Percentiles rank a stretch among this genome's conserved stretches.
phyloP scores from a whole-genome alignment of 2,113 vertebrate species.

The Colistium nudipinnis region DNA sequence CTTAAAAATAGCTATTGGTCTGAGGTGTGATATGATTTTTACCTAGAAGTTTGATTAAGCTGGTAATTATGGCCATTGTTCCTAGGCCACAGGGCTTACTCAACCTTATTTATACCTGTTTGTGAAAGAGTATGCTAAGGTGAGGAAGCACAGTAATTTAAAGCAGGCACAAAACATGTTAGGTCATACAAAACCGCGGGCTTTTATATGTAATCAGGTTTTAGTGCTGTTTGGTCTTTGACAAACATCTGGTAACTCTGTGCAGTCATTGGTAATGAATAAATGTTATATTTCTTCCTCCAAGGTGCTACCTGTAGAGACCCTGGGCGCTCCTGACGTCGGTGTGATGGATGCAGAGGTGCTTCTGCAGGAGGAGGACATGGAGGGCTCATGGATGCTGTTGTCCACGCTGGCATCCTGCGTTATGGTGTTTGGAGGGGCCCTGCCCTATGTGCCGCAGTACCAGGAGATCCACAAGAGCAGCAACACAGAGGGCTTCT shows the following conservation, averaged over 20 bases:
- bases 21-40: too few species aligned
- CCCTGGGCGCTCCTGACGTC: constrained; percentile 2
- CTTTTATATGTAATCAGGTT: too few species aligned
- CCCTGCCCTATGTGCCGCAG: constrained; percentile 84
- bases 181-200: too few species aligned
- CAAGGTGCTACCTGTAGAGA: background rate
- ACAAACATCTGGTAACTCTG: background rate
- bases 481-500: constrained; percentile 83
- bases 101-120: too few species aligned
- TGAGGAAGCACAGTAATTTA: too few species aligned
- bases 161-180: too few species aligned
- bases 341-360: constrained; percentile 58
- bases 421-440: constrained; percentile 83
- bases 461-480: constrained; percentile 84
- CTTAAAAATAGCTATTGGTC: too few species aligned
- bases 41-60: too few species aligned
- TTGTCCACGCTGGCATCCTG: constrained; percentile 80
- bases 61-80: too few species aligned
- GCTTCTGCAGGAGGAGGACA: constrained; percentile 51
- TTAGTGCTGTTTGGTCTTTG: background rate
- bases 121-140: too few species aligned
- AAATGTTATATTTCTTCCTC: background rate
- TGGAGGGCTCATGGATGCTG: constrained; percentile 70
- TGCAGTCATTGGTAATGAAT: background rate
- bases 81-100: too few species aligned